Percentiles rank a stretch among this genome's conserved stretches.
phyloP scores from a whole-genome alignment of 2,888 invertebrate genomes.

The Lamproptera curius region DNA sequence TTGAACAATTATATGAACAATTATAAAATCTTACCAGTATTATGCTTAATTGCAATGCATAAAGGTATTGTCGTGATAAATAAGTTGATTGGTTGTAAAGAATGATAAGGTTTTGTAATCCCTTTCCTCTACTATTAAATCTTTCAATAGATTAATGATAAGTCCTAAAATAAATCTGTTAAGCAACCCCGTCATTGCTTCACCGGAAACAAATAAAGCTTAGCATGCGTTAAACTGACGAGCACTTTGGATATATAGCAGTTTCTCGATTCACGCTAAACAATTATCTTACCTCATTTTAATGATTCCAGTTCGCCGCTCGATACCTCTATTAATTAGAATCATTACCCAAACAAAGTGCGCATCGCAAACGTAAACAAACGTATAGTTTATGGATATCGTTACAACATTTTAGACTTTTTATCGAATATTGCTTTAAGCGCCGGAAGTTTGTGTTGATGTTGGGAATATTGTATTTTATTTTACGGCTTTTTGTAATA shows the following conservation, averaged over 20 bases:
- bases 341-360: slow-evolving; percentile 10
- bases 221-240: no score
- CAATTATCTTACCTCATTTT: neutral
- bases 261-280: neutral
- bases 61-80: no score
- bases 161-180: no score
- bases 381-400: slow-evolving; percentile 11
- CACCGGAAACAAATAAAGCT: no score
- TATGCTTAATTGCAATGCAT: no score
- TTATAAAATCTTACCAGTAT: no score
- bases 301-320: neutral
- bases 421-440: slow-evolving; percentile 12
- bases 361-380: slow-evolving; percentile 9
- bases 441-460: slow-evolving; percentile 5
- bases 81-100: no score
- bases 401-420: slow-evolving; percentile 16
- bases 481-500: neutral
- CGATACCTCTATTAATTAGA: slow-evolving; percentile 13
- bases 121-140: no score
- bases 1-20: no score
- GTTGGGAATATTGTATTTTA: slow-evolving; percentile 1
- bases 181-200: no score
- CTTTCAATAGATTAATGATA: no score
- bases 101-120: no score
- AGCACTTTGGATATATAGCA: neutral